These are phyloP conservation scores for Oligia latruncula DNA, from an alignment of 2,888 invertebrate genomes.

Conservation along the genomic window DNA sequence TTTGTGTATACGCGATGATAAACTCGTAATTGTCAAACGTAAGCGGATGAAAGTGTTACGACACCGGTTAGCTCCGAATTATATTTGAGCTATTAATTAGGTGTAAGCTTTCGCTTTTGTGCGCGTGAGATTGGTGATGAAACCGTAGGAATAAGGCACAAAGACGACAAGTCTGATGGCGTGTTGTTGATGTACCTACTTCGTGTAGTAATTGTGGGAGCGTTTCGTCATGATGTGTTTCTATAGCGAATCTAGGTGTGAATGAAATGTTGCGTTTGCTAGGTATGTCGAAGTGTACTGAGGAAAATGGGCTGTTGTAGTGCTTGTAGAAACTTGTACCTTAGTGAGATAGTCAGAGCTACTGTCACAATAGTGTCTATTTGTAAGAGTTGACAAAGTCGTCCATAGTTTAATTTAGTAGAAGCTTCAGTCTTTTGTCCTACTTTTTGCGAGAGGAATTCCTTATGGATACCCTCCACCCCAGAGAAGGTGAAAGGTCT, in stretches of 20 bases:
- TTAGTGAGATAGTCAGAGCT: not conserved
- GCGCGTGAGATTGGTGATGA: conserved; percentile 70
- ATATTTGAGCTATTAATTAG: conserved; percentile 79
- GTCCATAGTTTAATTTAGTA: not conserved
- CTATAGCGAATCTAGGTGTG: conserved; percentile 45
- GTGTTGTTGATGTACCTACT: conserved; percentile 39
- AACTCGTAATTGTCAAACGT: conserved; percentile 67
- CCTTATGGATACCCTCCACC: not conserved
- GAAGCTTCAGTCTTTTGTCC: not conserved
- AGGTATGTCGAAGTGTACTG: not conserved
- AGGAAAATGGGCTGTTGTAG: conserved; percentile 3
- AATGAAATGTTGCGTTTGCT: conserved; percentile 48
- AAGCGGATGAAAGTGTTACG: conserved; percentile 81
- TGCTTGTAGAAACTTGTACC: not conserved
- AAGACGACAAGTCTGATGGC: conserved; percentile 45
- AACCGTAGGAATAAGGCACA: conserved; percentile 64
- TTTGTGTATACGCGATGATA: conserved; percentile 64
- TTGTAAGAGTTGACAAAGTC: not conserved
- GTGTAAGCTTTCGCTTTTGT: conserved; percentile 76
- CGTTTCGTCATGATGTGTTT: conserved; percentile 55
- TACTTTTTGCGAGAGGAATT: not conserved
- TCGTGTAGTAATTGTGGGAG: conserved; percentile 63
- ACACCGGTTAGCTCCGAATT: conserved; percentile 75
- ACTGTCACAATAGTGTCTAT: not conserved
- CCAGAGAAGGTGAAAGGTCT: not conserved